These are phyloP conservation scores for Ceyx erithaca DNA, from an alignment of 2,797 vertebrate genomes.

Conservation along the genomic window DNA sequence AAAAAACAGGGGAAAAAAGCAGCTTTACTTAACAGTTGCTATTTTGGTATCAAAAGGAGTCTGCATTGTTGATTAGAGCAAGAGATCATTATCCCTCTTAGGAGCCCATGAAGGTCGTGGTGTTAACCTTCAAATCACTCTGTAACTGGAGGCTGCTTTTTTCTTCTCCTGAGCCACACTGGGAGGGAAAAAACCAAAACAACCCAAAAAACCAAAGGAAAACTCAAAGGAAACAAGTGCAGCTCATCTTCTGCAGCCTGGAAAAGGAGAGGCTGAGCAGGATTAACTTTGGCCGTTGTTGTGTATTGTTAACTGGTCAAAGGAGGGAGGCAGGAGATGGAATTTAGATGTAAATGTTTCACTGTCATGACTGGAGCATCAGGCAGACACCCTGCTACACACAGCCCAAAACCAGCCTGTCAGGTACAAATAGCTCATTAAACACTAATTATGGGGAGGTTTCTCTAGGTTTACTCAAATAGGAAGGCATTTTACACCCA, in stretches of 20 bases:
- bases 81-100: conserved; percentile 76
- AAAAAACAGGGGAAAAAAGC: not conserved
- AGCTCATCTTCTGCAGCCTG: not conserved
- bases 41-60: conserved; percentile 76
- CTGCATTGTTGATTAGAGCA: conserved; percentile 72
- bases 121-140: conserved; percentile 75
- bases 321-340: not conserved
- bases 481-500: not conserved
- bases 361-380: not conserved
- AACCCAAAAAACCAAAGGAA: too few relatives aligned
- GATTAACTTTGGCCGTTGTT: not conserved
- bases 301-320: not conserved
- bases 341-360: not conserved
- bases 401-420: not conserved
- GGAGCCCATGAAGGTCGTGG: conserved; percentile 68
- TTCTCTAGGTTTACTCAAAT: not conserved
- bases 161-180: conserved; percentile 1
- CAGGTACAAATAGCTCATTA: not conserved
- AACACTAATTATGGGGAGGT: not conserved
- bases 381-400: not conserved
- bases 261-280: not conserved
- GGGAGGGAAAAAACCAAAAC: not conserved
- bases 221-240: not conserved
- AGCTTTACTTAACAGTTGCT: conserved; percentile 69
- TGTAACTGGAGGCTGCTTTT: conserved; percentile 56